Base-by-base conservation (phyloP, 64 coral and sea anemone species). In the Astreopora myriophthalma region DNA sequence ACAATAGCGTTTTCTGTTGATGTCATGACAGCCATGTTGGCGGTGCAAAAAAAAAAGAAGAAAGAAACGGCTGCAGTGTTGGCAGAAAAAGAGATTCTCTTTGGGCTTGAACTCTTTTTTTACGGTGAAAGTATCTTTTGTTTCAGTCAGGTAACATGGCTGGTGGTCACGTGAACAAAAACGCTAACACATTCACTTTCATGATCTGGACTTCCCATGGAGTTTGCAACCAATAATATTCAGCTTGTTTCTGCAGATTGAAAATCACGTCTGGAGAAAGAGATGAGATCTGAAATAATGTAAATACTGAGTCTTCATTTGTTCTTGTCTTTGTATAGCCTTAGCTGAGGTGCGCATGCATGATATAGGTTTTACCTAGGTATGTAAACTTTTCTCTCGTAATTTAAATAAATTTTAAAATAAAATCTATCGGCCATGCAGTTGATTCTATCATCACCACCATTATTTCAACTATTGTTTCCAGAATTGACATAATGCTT, bases 291-390 rank as follows among this genome's bases (percentile, higher is more conserved):
- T 37, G 52, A 64, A 35, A 37, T 83, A 63, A 83, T 83, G 79
- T 83, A 83, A 83, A 83, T 83, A 83, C 79, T 83, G 52, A 83
- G 65, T 73, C 3, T 38, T 73, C 52, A 64, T 83, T 83, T 83
- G 32, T 64, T 83, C 31, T 83, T 83, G 20, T 83, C 34, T 83
- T 83, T 83, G 57, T 64, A 38, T 83, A 83, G 79, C 79, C 19
- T 65, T 83, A 83, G 55, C 33, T 16, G 57, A 66, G 79, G 5
- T 64, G 79, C 65, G 34, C 52, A 73, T 37, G 76, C 76, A 64
- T 83, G 79, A 57, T 37, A 6, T 83, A 64, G n/a, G 33, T 83
- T 24, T 24, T 65, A 36, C 79, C 52, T 83, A 83, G 34, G 79
- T 83, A 83, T 64, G 52, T 83, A 24, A 83, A 14, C 31, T 38